These are phyloP conservation scores for Metalampra italica DNA, from an alignment of 2,888 invertebrate species.

Conservation along the genomic window DNA sequence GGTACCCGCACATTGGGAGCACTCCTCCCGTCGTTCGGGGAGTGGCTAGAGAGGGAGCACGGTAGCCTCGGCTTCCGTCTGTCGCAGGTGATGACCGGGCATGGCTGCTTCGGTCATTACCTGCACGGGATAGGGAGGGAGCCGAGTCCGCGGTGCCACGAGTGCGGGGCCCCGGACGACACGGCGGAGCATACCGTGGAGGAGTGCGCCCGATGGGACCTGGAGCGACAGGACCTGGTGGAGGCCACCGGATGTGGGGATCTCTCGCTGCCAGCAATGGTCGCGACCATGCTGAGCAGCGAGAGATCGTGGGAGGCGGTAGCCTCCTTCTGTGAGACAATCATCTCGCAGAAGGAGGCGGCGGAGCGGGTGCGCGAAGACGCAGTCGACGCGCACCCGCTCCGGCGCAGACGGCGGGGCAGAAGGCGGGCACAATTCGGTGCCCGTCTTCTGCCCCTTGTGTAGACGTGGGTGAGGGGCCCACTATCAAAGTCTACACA, in stretches of 20 bases:
- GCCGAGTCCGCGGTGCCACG: not conserved
- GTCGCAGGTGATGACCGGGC: no score
- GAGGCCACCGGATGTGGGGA: not conserved
- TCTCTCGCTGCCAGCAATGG: slow-evolving; percentile 9
- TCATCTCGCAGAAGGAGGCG: slow-evolving; percentile 5
- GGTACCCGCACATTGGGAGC: not conserved
- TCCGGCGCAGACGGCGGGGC: no score
- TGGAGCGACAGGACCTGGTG: not conserved
- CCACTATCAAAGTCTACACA: no score
- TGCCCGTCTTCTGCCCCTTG: no score
- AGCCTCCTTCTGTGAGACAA: slow-evolving; percentile 6
- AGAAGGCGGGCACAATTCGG: not conserved
- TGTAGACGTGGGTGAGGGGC: no score
- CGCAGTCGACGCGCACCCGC: no score
- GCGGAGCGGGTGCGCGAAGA: slow-evolving; percentile 1
- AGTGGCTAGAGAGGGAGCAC: no score
- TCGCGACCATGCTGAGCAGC: slow-evolving; percentile 7
- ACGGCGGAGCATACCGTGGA: slow-evolving; percentile 5
- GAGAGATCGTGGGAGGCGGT: slow-evolving; percentile 10
- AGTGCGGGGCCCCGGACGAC: slow-evolving; percentile 1
- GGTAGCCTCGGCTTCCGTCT: not conserved
- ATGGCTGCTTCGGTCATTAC: not conserved
- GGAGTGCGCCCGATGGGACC: not conserved
- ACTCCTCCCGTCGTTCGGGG: no score
- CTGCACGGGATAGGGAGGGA: slow-evolving; percentile 3